These are phyloP conservation scores for Acronicta psi DNA, from an alignment of 2,888 invertebrate species.

Conservation along the genomic window DNA sequence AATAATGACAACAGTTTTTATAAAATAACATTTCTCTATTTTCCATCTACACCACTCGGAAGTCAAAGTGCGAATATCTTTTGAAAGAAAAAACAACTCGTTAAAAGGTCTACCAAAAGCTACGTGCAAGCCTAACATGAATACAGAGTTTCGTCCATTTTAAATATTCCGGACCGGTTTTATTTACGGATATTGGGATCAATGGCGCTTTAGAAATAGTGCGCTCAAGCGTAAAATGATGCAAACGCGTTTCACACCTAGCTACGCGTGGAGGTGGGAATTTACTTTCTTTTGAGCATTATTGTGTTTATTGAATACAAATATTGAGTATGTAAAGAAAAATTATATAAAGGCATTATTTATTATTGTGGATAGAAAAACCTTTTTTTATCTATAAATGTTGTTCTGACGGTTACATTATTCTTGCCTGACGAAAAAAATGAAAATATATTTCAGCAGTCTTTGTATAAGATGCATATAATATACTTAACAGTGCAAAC, in stretches of 20 bases:
- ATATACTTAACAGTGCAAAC: too few species aligned
- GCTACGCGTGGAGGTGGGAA: conserved; percentile 25
- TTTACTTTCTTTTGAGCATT: conserved; percentile 47
- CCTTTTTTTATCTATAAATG: neutral
- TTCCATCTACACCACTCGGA: neutral
- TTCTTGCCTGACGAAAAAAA: too few species aligned
- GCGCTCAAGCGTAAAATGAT: conserved; percentile 49
- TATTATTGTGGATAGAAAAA: conserved; percentile 1
- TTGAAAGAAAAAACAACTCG: too few species aligned
- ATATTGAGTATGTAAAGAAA: conserved; percentile 23
- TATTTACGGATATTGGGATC: conserved; percentile 54
- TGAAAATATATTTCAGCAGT: too few species aligned
- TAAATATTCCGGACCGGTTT: conserved; percentile 46
- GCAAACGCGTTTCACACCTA: conserved; percentile 41
- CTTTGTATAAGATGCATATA: too few species aligned
- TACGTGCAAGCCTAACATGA: conserved; percentile 4
- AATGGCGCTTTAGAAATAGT: conserved; percentile 51
- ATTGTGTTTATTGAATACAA: conserved; percentile 34
- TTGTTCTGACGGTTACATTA: neutral
- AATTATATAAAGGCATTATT: conserved; percentile 28
- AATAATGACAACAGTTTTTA: too few species aligned
- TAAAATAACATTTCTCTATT: neutral
- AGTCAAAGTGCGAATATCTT: conserved; percentile 1
- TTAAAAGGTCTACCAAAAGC: conserved; percentile 14
- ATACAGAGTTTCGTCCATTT: conserved; percentile 40